A percentile compares a stretch with the other conserved stretches of the same genome.
These are phyloP conservation scores for Argynnis bischoffii DNA, from an alignment of 2,888 invertebrate species.

Conservation along the genomic window DNA sequence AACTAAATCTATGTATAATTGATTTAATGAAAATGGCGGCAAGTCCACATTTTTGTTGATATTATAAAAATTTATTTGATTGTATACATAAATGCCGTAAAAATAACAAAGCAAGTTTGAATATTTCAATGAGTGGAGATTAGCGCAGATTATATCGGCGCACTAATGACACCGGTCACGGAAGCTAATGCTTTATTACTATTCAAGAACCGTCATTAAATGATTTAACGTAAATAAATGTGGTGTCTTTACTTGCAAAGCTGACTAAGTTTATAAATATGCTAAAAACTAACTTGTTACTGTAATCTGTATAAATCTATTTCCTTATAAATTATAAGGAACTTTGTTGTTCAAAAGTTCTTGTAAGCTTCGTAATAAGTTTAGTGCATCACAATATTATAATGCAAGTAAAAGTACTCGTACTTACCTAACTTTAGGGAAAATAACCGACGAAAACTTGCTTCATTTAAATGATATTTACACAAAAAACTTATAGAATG, in stretches of 20 bases:
- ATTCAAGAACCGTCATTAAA: conserved; percentile 35
- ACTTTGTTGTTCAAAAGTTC: background rate
- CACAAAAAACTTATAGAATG: too few relatives aligned
- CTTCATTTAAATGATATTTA: too few relatives aligned
- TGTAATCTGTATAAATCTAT: conserved; percentile 4
- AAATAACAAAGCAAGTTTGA: conserved; percentile 29
- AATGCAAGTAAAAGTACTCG: too few relatives aligned
- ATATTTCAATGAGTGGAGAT: conserved; percentile 47
- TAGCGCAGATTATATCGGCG: conserved; percentile 44
- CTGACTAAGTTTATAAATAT: conserved; percentile 11
- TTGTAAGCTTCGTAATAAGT: too few relatives aligned
- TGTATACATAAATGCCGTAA: conserved; percentile 19
- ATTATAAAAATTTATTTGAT: background rate
- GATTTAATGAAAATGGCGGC: too few relatives aligned
- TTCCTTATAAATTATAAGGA: background rate
- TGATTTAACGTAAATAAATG: conserved; percentile 31
- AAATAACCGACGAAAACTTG: too few relatives aligned
- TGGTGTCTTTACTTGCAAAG: conserved; percentile 24
- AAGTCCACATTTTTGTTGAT: background rate
- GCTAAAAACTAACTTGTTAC: conserved; percentile 6
- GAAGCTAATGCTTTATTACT: conserved; percentile 46
- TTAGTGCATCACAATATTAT: too few relatives aligned
- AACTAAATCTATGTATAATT: too few relatives aligned
- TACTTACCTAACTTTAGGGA: too few relatives aligned
- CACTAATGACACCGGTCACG: conserved; percentile 60